Percentiles rank a stretch among this genome's conserved stretches.
Evolutionary conservation across 2,888 invertebrate species (phyloP).

Genomic region (Brassicogethes aeneus): DNA sequence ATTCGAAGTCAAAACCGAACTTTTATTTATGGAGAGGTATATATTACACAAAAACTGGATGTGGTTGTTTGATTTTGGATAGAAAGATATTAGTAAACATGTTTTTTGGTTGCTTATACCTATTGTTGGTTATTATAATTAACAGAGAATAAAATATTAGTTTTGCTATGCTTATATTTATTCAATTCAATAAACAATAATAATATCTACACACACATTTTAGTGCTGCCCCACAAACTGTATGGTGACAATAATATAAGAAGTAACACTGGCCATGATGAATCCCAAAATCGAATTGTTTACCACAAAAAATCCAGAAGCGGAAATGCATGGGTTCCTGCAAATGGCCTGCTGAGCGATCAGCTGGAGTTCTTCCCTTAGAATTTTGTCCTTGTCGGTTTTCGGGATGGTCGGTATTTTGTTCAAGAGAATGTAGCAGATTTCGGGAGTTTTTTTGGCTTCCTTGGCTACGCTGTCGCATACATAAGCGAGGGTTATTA

Average conservation of each 20-base stretch:
- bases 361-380: conserved; percentile 15
- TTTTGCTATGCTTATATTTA: too few relatives aligned
- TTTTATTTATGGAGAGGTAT: too few relatives aligned
- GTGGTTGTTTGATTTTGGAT: too few relatives aligned
- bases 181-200: too few relatives aligned
- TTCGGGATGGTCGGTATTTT: conserved; percentile 13
- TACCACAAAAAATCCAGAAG: conserved; percentile 24
- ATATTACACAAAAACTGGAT: too few relatives aligned
- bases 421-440: conserved; percentile 17
- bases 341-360: conserved; percentile 17
- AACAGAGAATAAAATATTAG: too few relatives aligned
- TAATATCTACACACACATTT: too few relatives aligned
- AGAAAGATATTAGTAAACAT: too few relatives aligned
- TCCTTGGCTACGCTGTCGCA: conserved; percentile 19
- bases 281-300: conserved; percentile 21
- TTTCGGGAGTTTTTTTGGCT: conserved; percentile 15
- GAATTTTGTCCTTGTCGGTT: conserved; percentile 6
- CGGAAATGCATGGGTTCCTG: conserved; percentile 18
- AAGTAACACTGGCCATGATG: conserved; percentile 22
- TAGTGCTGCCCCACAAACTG: conserved; percentile 17
- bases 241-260: conserved; percentile 25
- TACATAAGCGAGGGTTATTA: conserved; percentile 15
- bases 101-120: too few relatives aligned
- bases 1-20: too few relatives aligned
- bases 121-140: too few relatives aligned